Percentiles rank a stretch among this genome's conserved stretches.
Conservation (phyloP, 2,888 invertebrate species). For the Eupithecia inturbata region DNA sequence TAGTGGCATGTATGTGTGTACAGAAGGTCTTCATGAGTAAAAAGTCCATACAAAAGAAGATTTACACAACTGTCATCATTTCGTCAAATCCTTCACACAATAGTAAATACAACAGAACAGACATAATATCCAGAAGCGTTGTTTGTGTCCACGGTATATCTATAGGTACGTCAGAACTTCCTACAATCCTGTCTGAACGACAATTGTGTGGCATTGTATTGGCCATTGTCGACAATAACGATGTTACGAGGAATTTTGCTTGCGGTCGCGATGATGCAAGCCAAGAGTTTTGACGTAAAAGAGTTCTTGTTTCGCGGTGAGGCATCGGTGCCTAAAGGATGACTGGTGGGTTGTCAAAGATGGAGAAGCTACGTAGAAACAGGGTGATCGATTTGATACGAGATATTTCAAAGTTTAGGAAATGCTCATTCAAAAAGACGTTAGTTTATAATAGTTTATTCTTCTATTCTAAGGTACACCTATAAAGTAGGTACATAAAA, state of each 20-base stretch:
- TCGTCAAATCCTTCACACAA: neutral
- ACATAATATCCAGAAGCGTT: neutral
- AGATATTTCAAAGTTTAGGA: neutral
- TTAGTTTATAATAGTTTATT: neutral
- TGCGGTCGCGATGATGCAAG: constrained; percentile 49
- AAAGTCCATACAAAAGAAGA: too few species aligned
- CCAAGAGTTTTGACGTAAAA: neutral
- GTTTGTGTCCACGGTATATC: neutral
- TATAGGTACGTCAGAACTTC: constrained; percentile 19
- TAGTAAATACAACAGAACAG: neutral
- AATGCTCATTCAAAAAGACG: neutral
- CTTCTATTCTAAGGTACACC: too few species aligned
- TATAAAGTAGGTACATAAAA: neutral
- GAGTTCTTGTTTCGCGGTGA: neutral
- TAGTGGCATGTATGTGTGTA: too few species aligned
- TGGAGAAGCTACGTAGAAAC: neutral
- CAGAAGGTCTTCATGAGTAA: too few species aligned
- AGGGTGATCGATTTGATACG: neutral
- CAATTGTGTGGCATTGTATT: constrained; percentile 33
- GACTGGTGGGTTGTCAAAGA: neutral
- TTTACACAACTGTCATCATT: neutral
- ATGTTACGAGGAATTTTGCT: constrained; percentile 59
- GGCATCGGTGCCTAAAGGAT: neutral
- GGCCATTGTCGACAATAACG: constrained; percentile 50
- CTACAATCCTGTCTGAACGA: constrained; percentile 21